phyloP scores from a whole-genome alignment of 2,113 vertebrate species.

The Antigone vipio region DNA sequence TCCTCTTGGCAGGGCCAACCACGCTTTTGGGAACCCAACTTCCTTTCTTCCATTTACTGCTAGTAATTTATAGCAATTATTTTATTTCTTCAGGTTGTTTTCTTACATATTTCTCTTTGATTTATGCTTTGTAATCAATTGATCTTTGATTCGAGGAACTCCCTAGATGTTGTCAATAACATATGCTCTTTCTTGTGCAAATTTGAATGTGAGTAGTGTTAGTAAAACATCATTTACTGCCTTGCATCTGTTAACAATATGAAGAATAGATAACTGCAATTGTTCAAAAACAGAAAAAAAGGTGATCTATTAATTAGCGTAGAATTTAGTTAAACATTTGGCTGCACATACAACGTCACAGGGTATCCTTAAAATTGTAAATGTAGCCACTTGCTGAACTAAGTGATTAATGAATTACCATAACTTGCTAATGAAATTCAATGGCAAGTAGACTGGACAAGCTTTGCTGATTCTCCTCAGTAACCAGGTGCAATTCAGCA shows the following conservation, averaged over 20 bases:
- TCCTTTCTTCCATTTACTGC: neutral
- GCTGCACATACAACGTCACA: neutral
- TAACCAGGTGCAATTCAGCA: neutral
- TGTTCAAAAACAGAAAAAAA: neutral
- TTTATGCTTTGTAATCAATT: neutral
- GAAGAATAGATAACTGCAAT: neutral
- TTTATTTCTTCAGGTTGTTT: neutral
- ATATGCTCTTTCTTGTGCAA: neutral
- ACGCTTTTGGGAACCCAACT: neutral
- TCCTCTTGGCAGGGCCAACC: neutral
- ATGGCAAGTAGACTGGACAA: neutral
- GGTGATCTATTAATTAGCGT: neutral
- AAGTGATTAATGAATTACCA: neutral
- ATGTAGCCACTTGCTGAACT: neutral
- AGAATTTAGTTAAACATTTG: neutral
- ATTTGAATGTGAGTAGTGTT: neutral
- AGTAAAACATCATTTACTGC: neutral
- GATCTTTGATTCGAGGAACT: neutral
- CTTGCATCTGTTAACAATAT: neutral
- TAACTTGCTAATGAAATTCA: neutral
- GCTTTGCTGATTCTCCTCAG: neutral
- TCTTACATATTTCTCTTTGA: neutral
- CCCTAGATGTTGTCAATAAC: neutral
- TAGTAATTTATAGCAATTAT: neutral
- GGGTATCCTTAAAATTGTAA: neutral